phyloP scores from a whole-genome alignment of 2,113 vertebrate genomes.

The Opisthocomus hoazin region DNA sequence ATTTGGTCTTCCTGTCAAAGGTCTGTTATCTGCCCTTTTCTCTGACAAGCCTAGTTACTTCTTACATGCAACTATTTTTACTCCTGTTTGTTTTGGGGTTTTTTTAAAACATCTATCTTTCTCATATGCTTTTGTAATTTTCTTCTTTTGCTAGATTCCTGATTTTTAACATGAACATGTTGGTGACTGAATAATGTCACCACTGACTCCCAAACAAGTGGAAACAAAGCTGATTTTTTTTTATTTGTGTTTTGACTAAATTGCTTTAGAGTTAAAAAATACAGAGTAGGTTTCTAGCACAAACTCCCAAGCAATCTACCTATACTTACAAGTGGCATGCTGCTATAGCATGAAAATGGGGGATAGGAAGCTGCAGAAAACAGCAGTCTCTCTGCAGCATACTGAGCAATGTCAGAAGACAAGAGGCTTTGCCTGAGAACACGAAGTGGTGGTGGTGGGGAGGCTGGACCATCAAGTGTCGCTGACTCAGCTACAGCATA shows the following conservation, averaged over 20 bases:
- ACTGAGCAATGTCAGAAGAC: not conserved
- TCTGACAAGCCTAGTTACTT: not conserved
- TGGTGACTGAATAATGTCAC: not conserved
- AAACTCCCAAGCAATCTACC: not conserved
- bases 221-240: not conserved
- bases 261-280: not conserved
- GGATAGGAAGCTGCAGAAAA: not conserved
- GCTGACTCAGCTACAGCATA: not conserved
- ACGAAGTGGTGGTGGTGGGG: accelerated
- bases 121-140: not conserved
- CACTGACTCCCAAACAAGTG: not conserved
- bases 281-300: not conserved
- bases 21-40: not conserved
- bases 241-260: not conserved
- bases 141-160: not conserved
- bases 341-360: not conserved
- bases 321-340: accelerated
- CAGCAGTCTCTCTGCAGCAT: not conserved
- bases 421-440: not conserved
- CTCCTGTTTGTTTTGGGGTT: not conserved
- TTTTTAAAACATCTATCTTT: not conserved
- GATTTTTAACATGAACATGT: not conserved
- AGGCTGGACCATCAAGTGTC: not conserved
- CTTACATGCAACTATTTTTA: not conserved
- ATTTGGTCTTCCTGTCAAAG: not conserved